Evolutionary conservation across 2,888 invertebrate species (phyloP).

Genomic region (Pristionchus mayeri): DNA sequence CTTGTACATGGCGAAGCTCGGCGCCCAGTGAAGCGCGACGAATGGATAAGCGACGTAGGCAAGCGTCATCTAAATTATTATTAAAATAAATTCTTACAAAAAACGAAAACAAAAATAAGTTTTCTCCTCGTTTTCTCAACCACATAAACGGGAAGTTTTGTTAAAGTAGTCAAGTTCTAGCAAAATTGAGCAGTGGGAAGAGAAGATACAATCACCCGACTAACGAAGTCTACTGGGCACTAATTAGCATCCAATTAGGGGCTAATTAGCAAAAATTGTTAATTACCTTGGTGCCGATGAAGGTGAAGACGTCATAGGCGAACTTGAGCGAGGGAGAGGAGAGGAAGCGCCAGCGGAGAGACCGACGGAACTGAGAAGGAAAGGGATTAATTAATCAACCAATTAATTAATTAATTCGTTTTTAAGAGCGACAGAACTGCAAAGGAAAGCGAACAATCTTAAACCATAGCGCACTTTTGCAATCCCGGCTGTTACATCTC

Average conservation of each 20-base stretch:
- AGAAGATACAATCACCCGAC: too few species aligned
- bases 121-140: neutral
- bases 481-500: too few species aligned
- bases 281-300: conserved; percentile 83
- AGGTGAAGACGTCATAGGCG: conserved; percentile 88
- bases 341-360: conserved; percentile 86
- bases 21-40: conserved; percentile 88
- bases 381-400: neutral
- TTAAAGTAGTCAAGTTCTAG: too few species aligned
- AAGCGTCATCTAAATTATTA: conserved; percentile 83
- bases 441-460: too few species aligned
- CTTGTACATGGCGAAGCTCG: conserved; percentile 86
- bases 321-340: conserved; percentile 81
- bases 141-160: neutral
- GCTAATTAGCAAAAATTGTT: too few species aligned
- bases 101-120: neutral
- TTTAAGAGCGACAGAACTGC: neutral
- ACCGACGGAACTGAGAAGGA: conserved; percentile 83
- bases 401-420: neutral
- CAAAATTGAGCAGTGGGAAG: too few species aligned
- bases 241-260: too few species aligned
- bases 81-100: too few species aligned
- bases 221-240: too few species aligned
- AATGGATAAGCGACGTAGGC: conserved; percentile 93
- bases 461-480: too few species aligned